These are phyloP conservation scores for Clinocottus analis DNA, from an alignment of 2,113 vertebrate genomes.

Conservation along the genomic window DNA sequence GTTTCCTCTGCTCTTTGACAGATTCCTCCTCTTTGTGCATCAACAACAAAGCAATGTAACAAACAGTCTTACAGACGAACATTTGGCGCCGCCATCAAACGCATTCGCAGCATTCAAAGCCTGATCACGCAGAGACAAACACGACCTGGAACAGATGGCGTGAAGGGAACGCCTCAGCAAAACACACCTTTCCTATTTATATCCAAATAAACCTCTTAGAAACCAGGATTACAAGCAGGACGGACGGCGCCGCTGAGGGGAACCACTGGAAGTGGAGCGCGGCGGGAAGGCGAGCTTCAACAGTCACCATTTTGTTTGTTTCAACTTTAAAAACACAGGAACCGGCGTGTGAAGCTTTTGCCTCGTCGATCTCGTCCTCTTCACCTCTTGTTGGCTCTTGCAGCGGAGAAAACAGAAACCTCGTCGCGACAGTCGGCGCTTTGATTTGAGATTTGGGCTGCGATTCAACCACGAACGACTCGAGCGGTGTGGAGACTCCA, in stretches of 20 bases:
- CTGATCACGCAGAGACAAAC: slow-evolving; percentile 56
- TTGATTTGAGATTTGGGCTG: neutral
- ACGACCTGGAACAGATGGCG: slow-evolving; percentile 49
- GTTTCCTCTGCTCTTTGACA: slow-evolving; percentile 48
- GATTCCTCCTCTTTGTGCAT: slow-evolving; percentile 54
- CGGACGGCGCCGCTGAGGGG: slow-evolving; percentile 44
- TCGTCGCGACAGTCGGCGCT: too few relatives aligned
- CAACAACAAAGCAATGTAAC: slow-evolving; percentile 55
- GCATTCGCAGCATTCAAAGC: slow-evolving; percentile 53
- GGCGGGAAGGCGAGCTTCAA: too few relatives aligned
- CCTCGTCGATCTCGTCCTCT: neutral
- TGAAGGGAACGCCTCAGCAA: slow-evolving; percentile 47
- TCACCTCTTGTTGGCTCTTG: neutral
- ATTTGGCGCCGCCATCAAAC: slow-evolving; percentile 67
- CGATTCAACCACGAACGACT: neutral
- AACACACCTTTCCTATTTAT: slow-evolving; percentile 45
- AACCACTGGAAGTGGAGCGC: slow-evolving; percentile 2
- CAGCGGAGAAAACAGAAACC: neutral
- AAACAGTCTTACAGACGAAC: slow-evolving; percentile 51
- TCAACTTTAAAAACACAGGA: neutral
- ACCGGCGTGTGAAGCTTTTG: neutral
- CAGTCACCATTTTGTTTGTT: neutral
- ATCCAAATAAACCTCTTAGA: slow-evolving; percentile 53
- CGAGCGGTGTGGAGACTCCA: neutral
- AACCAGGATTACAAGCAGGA: slow-evolving; percentile 42